phyloP scores from a whole-genome alignment of 1,140 invertebrate genomes.

The Asbolus verrucosus region DNA sequence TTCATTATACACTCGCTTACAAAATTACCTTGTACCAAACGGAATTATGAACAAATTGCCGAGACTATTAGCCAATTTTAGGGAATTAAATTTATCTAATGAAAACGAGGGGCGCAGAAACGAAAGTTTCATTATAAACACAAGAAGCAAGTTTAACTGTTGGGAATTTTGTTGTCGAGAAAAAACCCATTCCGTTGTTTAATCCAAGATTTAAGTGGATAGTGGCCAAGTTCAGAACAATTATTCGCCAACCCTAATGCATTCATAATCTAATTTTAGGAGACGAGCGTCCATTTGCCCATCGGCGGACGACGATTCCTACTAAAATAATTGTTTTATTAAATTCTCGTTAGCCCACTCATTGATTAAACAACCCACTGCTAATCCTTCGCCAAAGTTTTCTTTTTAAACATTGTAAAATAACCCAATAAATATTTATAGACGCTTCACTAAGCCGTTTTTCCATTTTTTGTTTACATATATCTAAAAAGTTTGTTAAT shows the following conservation, averaged over 20 bases:
- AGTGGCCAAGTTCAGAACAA: conserved; percentile 13
- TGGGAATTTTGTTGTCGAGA: background rate
- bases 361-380: background rate
- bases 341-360: conserved; percentile 17
- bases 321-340: conserved; percentile 34
- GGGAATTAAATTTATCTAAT: conserved; percentile 2
- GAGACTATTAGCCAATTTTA: background rate
- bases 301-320: conserved; percentile 18
- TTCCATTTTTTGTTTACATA: conserved; percentile 1
- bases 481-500: conserved; percentile 10
- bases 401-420: conserved; percentile 31
- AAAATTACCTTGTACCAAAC: conserved; percentile 33
- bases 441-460: background rate
- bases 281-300: conserved; percentile 19
- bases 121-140: background rate
- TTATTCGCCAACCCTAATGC: conserved; percentile 28
- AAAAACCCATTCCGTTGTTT: conserved; percentile 3
- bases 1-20: conserved; percentile 41
- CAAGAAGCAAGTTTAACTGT: conserved; percentile 13
- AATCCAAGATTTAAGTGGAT: conserved; percentile 14
- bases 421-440: conserved; percentile 34
- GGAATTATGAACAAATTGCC: conserved; percentile 22
- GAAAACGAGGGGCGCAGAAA: background rate
- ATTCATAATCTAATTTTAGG: conserved; percentile 43
- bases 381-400: conserved; percentile 8